Evolutionary conservation across 2,113 vertebrate genomes (phyloP).

Genomic region (Nanorana parkeri): DNA sequence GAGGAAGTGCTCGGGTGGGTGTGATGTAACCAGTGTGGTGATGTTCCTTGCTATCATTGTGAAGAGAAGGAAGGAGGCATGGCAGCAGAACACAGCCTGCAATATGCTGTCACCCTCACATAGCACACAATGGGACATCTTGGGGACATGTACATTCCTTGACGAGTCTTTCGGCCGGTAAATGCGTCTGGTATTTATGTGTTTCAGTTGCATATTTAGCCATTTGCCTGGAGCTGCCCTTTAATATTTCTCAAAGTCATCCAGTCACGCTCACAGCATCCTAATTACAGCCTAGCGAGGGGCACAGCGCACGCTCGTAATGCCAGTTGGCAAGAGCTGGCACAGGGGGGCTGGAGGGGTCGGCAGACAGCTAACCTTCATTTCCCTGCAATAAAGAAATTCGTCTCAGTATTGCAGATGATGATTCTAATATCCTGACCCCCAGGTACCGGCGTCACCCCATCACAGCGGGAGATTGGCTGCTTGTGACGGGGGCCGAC

Average conservation of each 20-base stretch:
- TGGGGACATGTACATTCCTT: too few species aligned
- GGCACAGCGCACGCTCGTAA: background rate
- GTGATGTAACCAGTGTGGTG: too few species aligned
- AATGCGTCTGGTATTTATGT: too few species aligned
- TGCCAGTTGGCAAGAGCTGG: slow-evolving; percentile 8
- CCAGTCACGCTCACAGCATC: background rate
- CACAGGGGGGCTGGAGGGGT: slow-evolving; percentile 1
- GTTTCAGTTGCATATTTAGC: too few species aligned
- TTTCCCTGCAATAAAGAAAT: background rate
- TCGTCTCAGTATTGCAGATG: background rate
- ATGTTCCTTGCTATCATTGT: too few species aligned
- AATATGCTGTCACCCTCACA: too few species aligned
- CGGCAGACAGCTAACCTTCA: background rate
- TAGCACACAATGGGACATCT: too few species aligned
- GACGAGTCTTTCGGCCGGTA: too few species aligned
- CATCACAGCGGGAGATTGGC: background rate
- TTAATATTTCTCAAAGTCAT: slow-evolving; percentile 9
- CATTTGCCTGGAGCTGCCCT: too few species aligned
- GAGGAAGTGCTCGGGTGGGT: too few species aligned
- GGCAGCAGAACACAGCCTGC: too few species aligned
- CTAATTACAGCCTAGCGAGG: background rate
- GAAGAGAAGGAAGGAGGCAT: too few species aligned
- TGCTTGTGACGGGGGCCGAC: background rate
- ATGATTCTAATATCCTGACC: slow-evolving; percentile 28
- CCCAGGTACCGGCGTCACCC: background rate